phyloP scores from a whole-genome alignment of 2,113 vertebrate species.

The Syngnathus floridae region DNA sequence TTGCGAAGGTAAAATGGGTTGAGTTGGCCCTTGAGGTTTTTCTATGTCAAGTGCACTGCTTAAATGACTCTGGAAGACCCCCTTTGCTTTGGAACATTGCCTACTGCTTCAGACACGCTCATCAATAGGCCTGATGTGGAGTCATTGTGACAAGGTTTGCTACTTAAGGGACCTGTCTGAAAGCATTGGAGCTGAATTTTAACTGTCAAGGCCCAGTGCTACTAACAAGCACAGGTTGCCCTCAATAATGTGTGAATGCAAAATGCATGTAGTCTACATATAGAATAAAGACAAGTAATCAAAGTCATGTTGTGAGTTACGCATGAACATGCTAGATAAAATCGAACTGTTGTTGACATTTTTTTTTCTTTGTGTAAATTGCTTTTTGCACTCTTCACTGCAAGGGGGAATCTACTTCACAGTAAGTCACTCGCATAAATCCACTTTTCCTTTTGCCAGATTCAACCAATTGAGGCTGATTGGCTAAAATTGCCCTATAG shows the following conservation, averaged over 20 bases:
- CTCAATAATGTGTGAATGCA: constrained; percentile 44
- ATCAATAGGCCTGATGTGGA: constrained; percentile 56
- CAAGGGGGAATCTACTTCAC: too few species aligned
- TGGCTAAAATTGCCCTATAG: too few species aligned
- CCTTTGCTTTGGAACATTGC: constrained; percentile 24
- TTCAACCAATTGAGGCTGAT: too few species aligned
- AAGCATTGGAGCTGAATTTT: constrained; percentile 28
- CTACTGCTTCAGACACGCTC: constrained; percentile 48
- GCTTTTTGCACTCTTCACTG: too few species aligned
- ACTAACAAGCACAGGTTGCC: constrained; percentile 30
- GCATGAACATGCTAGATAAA: constrained; percentile 22
- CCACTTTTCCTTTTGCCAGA: too few species aligned
- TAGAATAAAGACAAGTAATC: constrained; percentile 16
- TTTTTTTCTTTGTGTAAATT: too few species aligned
- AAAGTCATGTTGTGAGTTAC: constrained; percentile 19
- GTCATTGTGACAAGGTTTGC: constrained; percentile 53
- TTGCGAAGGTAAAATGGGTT: constrained; percentile 43
- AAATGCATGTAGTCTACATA: constrained; percentile 42
- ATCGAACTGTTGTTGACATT: constrained; percentile 9
- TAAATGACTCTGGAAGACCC: constrained; percentile 51
- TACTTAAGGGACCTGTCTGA: constrained; percentile 55
- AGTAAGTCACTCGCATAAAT: too few species aligned
- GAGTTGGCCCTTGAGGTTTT: constrained; percentile 42
- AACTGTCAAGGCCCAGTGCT: constrained; percentile 19
- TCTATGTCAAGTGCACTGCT: constrained; percentile 43